phyloP scores from a whole-genome alignment of 1,140 invertebrate genomes.

The Dryas iulia region DNA sequence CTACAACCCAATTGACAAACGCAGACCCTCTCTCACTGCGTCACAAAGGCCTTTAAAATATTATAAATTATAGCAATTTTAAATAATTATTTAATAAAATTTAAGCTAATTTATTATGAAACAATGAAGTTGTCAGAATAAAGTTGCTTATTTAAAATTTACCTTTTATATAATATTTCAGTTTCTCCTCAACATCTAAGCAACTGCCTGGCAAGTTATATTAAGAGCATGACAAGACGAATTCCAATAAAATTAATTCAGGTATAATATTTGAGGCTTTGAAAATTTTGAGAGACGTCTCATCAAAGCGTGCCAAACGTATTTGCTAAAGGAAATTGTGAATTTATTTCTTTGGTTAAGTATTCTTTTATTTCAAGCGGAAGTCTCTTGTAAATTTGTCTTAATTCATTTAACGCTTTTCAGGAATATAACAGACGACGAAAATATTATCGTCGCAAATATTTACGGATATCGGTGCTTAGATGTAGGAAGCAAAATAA shows the following conservation, averaged over 20 bases:
- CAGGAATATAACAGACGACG: background rate
- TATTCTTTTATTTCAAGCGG: constrained; percentile 16
- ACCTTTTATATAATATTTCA: constrained; percentile 3
- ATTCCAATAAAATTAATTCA: constrained; percentile 15
- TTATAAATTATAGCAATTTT: no score
- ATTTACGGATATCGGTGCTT: background rate
- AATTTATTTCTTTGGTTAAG: constrained; percentile 19
- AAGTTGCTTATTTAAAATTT: background rate
- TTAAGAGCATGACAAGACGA: constrained; percentile 8
- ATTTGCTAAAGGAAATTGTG: constrained; percentile 40
- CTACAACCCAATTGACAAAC: no score
- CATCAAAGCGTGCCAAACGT: constrained; percentile 41
- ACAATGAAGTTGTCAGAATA: background rate
- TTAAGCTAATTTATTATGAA: no score
- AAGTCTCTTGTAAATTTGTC: constrained; percentile 14
- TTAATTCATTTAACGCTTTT: background rate
- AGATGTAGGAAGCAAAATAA: background rate
- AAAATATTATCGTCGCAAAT: background rate
- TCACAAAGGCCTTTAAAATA: no score
- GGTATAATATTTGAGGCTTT: constrained; percentile 27
- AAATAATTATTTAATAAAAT: no score
- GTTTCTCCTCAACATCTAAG: background rate
- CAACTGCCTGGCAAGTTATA: constrained; percentile 1
- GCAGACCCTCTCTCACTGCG: no score
- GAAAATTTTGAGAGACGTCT: constrained; percentile 28